Conservation (phyloP, 1,140 invertebrate species). For the Ips nitidus region DNA sequence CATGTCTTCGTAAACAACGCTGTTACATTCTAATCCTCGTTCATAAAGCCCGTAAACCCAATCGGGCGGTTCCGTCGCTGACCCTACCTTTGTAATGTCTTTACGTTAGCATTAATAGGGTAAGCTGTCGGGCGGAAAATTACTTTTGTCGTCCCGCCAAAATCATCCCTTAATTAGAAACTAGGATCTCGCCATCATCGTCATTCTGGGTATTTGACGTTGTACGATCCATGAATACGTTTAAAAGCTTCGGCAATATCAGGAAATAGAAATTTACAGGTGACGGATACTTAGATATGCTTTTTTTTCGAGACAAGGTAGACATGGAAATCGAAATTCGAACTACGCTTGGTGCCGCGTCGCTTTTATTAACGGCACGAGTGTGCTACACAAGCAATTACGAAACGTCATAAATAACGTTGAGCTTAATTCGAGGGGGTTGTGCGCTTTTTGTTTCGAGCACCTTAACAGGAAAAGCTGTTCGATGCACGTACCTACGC, state of each 20-base stretch:
- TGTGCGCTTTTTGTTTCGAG: too few species aligned
- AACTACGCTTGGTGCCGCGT: too few species aligned
- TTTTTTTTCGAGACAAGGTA: too few species aligned
- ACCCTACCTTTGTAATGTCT: conserved; percentile 29
- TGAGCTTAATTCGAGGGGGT: too few species aligned
- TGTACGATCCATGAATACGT: conserved; percentile 17
- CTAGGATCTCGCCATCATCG: conserved; percentile 18
- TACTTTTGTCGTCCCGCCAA: conserved; percentile 25
- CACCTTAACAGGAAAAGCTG: too few species aligned
- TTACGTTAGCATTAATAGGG: conserved; percentile 30
- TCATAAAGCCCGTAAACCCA: conserved; percentile 7
- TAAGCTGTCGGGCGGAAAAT: conserved; percentile 27
- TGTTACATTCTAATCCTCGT: conserved; percentile 13
- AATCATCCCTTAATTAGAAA: conserved; percentile 29
- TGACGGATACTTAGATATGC: neutral
- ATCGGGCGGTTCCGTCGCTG: conserved; percentile 11
- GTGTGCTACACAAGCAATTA: too few species aligned
- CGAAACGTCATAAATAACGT: too few species aligned
- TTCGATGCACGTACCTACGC: too few species aligned
- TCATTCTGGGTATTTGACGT: conserved; percentile 17
- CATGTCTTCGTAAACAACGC: neutral
- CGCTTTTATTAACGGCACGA: too few species aligned
- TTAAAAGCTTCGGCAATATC: neutral
- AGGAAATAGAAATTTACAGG: neutral
- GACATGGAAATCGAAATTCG: too few species aligned